Evolutionary conservation across 2,888 invertebrate genomes (phyloP), one percentile per base, ranked within the genome.

Genomic region (Lepidonotus clava): DNA sequence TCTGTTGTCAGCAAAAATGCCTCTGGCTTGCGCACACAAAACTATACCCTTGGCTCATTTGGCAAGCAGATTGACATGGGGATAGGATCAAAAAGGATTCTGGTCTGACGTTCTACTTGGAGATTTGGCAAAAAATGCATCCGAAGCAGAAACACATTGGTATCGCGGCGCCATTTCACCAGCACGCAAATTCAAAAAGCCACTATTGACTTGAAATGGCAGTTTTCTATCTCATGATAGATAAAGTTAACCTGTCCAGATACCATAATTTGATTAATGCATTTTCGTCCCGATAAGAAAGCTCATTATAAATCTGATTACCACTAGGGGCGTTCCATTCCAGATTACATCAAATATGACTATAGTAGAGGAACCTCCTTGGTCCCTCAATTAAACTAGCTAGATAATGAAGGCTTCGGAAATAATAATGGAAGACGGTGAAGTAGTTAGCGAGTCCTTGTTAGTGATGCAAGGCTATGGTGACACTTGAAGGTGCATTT

Each of bases 221-320:
- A 36, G 71, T 24, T 32, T n/a, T 71, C 71, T 61, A 61, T 61
- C 61, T 61, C 28, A 61, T 24, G 24, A 61, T 61, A 61, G 28
- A 61, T 61, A 61, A 61, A 8, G 61, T 32, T 61, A 61, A 61
- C 61, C 61, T 61, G 28, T 24, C 61, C 61, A 61, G 28, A 24
- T 61, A 5, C 61, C 24, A 24, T 24, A 4, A 28, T 11, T 32
- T 61, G 61, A 71, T 34, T 34, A 36, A 38, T 71, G 71, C 71
- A 34, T 36, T 71, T 71, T 34, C 21, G 24, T 34, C 36, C 71
- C 14, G 71, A 71, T 71, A 71, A 71, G 71, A 38, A 71, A 71
- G 38, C 71, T 71, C 71, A 71, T 71, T 71, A 61, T 61, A 61
- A 61, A 61, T 61, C 21, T 61, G 61, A 61, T 61, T 61, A 61